Evolutionary conservation across 1,140 invertebrate genomes (phyloP).

Genomic region (Diuraphis noxia): DNA sequence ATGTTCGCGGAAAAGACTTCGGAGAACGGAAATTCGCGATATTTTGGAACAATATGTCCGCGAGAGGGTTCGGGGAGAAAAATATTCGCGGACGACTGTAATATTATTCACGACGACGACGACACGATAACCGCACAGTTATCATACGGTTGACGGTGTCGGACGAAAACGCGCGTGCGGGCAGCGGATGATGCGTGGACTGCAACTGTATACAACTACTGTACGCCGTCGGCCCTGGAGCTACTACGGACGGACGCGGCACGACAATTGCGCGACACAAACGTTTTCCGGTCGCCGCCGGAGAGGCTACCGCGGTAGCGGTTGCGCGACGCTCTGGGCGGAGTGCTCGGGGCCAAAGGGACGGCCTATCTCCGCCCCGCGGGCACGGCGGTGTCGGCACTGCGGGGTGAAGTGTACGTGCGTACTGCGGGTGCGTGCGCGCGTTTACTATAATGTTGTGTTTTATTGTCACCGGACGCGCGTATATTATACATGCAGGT

Average conservation of each 20-base stretch:
- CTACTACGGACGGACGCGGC: conserved; percentile 28
- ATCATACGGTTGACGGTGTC: background rate
- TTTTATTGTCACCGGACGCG: background rate
- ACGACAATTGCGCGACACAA: conserved; percentile 43
- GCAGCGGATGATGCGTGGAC: background rate
- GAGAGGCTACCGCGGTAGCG: conserved; percentile 51
- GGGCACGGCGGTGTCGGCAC: background rate
- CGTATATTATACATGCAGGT: background rate
- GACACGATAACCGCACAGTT: background rate
- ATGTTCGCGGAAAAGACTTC: background rate
- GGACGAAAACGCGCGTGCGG: background rate
- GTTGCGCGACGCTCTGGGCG: conserved; percentile 53
- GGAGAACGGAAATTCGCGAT: background rate
- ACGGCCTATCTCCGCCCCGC: conserved; percentile 48
- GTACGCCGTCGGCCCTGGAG: conserved; percentile 23
- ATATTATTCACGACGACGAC: background rate
- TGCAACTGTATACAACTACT: background rate
- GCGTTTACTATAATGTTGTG: background rate
- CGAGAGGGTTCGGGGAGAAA: background rate
- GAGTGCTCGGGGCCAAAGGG: conserved; percentile 52
- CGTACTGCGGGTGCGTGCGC: too few relatives aligned
- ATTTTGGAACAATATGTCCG: background rate
- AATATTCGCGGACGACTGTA: background rate
- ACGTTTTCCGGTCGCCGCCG: conserved; percentile 23
- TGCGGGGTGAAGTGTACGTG: background rate